Percentiles rank a stretch among this genome's conserved stretches.
phyloP scores from a whole-genome alignment of 2,888 invertebrate genomes.

The Andricus quercusramuli region DNA sequence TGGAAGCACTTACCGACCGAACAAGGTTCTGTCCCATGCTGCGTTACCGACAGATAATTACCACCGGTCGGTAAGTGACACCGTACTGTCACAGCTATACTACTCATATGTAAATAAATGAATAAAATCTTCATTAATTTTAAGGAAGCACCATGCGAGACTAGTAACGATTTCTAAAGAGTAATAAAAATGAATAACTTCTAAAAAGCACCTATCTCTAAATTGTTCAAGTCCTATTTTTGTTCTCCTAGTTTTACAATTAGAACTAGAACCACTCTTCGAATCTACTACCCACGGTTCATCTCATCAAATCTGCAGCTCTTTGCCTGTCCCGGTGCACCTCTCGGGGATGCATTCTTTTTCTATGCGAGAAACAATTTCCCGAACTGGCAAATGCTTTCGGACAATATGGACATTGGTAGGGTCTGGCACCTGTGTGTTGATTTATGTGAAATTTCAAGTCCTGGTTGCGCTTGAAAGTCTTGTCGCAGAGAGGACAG shows the following conservation, averaged over 20 bases:
- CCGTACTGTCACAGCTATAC: no score
- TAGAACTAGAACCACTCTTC: slow-evolving; percentile 57
- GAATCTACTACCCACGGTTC: slow-evolving; percentile 67
- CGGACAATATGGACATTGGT: slow-evolving; percentile 87
- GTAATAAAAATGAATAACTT: no score
- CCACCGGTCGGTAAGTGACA: no score
- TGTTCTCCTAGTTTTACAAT: slow-evolving; percentile 31
- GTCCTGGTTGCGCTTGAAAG: slow-evolving; percentile 87
- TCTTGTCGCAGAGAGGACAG: slow-evolving; percentile 85
- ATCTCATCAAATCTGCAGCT: slow-evolving; percentile 81
- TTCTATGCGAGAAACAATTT: slow-evolving; percentile 87
- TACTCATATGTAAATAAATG: background rate
- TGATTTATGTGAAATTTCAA: slow-evolving; percentile 88
- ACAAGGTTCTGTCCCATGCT: no score
- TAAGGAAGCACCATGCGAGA: background rate
- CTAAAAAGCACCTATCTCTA: background rate
- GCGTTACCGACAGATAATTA: no score
- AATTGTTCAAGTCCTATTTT: slow-evolving; percentile 44
- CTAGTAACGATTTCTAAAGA: no score
- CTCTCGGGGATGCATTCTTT: slow-evolving; percentile 85
- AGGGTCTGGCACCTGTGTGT: slow-evolving; percentile 87
- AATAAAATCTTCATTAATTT: slow-evolving; percentile 28
- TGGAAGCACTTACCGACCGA: no score
- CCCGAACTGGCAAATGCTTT: slow-evolving; percentile 87
- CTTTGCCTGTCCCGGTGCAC: slow-evolving; percentile 81